Percentiles rank a stretch among this genome's conserved stretches.
Conservation (phyloP, 2,888 invertebrate genomes). For the Heterodera filipjevi region DNA sequence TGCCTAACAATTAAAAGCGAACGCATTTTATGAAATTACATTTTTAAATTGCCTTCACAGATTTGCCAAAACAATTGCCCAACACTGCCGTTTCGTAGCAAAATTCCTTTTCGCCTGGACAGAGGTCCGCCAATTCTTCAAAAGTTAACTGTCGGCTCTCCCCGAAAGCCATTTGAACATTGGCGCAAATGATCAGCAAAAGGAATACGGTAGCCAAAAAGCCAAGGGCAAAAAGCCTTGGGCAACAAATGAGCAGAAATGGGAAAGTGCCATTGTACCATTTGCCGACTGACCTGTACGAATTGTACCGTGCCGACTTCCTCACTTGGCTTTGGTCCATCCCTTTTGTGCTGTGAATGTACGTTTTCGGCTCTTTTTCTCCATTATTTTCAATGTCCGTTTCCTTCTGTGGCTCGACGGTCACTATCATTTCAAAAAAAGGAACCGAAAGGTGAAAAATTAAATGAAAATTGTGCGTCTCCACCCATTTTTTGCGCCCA, state of each 20-base stretch:
- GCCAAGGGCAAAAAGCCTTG: slow-evolving; percentile 21
- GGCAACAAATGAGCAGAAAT: neutral
- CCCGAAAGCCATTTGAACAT: slow-evolving; percentile 18
- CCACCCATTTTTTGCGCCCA: neutral
- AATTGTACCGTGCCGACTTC: neutral
- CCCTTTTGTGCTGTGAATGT: neutral
- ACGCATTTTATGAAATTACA: neutral
- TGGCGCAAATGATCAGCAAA: slow-evolving; percentile 18
- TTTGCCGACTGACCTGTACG: neutral
- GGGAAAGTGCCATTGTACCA: neutral
- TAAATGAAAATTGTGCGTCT: neutral
- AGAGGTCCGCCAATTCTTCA: slow-evolving; percentile 41
- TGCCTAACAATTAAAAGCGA: neutral
- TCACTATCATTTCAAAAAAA: neutral
- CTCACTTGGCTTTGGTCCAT: neutral
- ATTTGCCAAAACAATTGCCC: slow-evolving; percentile 52
- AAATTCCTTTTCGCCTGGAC: slow-evolving; percentile 47
- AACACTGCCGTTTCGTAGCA: slow-evolving; percentile 48
- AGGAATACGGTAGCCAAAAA: slow-evolving; percentile 20
- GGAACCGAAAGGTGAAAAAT: neutral
- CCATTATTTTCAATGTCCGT: neutral
- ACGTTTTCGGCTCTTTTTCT: neutral
- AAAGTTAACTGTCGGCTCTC: slow-evolving; percentile 30
- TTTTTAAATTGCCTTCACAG: slow-evolving; percentile 40
- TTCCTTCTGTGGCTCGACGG: neutral